These are phyloP conservation scores for Eledona agricola DNA, from an alignment of 2,888 invertebrate species.

Conservation along the genomic window DNA sequence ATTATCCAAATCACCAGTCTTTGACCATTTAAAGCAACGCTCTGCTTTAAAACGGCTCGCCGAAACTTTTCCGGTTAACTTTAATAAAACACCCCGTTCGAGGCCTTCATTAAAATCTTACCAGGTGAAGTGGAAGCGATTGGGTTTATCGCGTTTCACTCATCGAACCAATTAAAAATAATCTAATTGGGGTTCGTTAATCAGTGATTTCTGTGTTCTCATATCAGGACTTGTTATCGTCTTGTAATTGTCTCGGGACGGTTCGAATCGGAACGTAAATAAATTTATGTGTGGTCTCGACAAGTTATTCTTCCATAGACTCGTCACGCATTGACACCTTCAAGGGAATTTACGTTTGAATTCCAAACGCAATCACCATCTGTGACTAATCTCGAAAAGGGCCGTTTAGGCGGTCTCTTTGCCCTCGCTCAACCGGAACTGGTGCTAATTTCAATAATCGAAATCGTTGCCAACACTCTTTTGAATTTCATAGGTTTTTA, in stretches of 20 bases:
- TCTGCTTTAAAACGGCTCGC: conserved; percentile 12
- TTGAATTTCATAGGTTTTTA: neutral
- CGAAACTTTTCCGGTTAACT: conserved; percentile 11
- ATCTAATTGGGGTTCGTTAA: conserved; percentile 25
- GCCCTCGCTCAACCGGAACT: conserved; percentile 11
- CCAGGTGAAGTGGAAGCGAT: conserved; percentile 24
- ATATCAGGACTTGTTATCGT: conserved; percentile 20
- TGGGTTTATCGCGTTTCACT: conserved; percentile 14
- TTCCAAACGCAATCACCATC: conserved; percentile 11
- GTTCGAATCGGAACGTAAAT: neutral
- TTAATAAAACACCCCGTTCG: conserved; percentile 4
- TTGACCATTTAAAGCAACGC: conserved; percentile 28
- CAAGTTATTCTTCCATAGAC: conserved; percentile 7
- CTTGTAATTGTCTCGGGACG: conserved; percentile 22
- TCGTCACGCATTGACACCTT: conserved; percentile 30
- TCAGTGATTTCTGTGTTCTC: conserved; percentile 9
- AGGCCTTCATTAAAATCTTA: conserved; percentile 27
- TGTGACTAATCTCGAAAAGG: conserved; percentile 25
- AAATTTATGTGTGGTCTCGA: conserved; percentile 25
- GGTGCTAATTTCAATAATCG: conserved; percentile 22
- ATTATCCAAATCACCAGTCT: conserved; percentile 31
- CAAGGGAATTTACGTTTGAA: conserved; percentile 21
- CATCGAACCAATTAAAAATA: conserved; percentile 28
- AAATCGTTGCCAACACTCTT: neutral
- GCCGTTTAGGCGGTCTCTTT: conserved; percentile 17